A percentile compares a stretch with the other conserved stretches of the same genome.
Conservation (phyloP, 2,113 vertebrate species). For the Thymallus thymallus region DNA sequence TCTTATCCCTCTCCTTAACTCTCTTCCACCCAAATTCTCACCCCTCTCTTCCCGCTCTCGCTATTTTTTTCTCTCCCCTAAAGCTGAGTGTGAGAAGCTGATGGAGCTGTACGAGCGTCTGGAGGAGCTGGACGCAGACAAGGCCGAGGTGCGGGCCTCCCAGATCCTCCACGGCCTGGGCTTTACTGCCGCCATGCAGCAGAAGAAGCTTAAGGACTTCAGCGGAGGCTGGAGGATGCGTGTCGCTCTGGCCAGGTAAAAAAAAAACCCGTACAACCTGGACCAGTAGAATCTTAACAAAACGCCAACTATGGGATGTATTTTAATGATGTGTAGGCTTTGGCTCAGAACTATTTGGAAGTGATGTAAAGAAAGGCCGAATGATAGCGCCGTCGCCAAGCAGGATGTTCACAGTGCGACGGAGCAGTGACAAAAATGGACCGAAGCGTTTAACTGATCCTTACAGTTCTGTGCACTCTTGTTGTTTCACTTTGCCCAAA, state of each 20-base stretch:
- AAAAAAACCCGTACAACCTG: no score
- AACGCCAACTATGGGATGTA: no score
- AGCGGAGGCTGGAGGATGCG: conserved; percentile 90
- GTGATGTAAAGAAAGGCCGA: conserved; percentile 76
- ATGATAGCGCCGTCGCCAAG: conserved; percentile 61
- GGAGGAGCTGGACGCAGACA: conserved; percentile 87
- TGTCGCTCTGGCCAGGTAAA: conserved; percentile 83
- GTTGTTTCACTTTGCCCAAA: no score
- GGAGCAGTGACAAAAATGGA: conserved; percentile 65
- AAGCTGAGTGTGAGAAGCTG: conserved; percentile 87
- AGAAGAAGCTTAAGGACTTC: conserved; percentile 86
- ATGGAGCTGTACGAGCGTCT: conserved; percentile 86
- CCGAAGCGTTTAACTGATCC: conserved; percentile 71
- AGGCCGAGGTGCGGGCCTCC: conserved; percentile 82
- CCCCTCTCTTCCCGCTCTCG: not conserved
- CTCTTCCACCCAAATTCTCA: no score
- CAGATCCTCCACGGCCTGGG: conserved; percentile 84
- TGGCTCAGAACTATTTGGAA: conserved; percentile 31
- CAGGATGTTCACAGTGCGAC: conserved; percentile 52
- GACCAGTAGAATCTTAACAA: no score
- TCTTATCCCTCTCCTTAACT: no score
- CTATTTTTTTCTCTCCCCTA: not conserved
- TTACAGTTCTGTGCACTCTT: no score
- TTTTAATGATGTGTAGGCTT: no score
- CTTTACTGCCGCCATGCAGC: conserved; percentile 83